These are phyloP conservation scores for Ophion ventricosus DNA, from an alignment of 2,888 invertebrate species.

Conservation along the genomic window DNA sequence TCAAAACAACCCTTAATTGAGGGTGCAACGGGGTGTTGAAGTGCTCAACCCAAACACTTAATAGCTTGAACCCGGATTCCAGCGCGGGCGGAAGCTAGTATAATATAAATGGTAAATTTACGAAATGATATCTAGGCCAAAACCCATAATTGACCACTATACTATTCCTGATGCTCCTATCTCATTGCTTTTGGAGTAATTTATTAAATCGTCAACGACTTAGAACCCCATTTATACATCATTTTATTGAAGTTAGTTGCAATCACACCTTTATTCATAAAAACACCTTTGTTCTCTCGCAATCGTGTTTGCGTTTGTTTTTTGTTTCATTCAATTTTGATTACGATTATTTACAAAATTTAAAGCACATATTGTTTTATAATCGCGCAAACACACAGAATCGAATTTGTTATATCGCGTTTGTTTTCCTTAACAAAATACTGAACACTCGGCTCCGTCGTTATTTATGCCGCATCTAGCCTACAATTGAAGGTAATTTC, in stretches of 20 bases:
- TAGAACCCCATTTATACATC: constrained; percentile 42
- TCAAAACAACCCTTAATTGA: no score
- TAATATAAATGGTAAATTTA: no score
- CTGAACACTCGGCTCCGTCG: constrained; percentile 43
- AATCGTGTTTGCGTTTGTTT: constrained; percentile 25
- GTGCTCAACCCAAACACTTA: no score
- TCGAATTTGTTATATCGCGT: constrained; percentile 33
- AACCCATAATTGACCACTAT: no score
- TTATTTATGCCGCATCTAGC: constrained; percentile 22
- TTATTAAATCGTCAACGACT: not conserved
- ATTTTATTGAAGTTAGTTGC: constrained; percentile 78
- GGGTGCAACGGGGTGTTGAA: no score
- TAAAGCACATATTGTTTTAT: constrained; percentile 49
- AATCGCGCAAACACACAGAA: constrained; percentile 36
- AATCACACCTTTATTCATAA: constrained; percentile 67
- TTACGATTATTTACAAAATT: constrained; percentile 68
- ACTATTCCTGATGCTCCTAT: not conserved
- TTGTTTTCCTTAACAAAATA: constrained; percentile 45
- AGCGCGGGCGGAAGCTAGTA: no score
- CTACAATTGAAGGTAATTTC: constrained; percentile 40
- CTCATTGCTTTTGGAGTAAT: not conserved
- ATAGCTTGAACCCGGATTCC: no score
- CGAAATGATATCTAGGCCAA: no score
- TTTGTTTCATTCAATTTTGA: constrained; percentile 44
- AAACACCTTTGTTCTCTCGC: constrained; percentile 55